A percentile compares a stretch with the other conserved stretches of the same genome.
These are phyloP conservation scores for Porites evermanni DNA, from an alignment of 92 coral and sea anemone genomes.

Conservation along the genomic window DNA sequence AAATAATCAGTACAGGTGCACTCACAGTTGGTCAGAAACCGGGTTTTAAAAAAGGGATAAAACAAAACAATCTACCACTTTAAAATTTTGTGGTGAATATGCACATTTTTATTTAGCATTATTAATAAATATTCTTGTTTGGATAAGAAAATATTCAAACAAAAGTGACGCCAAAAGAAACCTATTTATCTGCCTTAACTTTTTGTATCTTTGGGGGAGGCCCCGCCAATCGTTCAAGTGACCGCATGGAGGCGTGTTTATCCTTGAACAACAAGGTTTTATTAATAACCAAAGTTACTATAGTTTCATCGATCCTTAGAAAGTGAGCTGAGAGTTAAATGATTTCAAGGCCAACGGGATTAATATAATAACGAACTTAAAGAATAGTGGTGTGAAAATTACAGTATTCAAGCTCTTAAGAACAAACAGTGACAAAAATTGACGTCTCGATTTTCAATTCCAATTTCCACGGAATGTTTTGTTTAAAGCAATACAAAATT, in stretches of 20 bases:
- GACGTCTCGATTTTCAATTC: neutral
- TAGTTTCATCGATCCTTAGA: too few relatives aligned
- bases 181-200: neutral
- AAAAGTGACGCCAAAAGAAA: neutral
- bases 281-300: too few relatives aligned
- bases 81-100: neutral
- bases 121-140: slow-evolving; percentile 10
- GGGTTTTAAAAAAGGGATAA: neutral
- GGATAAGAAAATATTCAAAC: slow-evolving; percentile 7
- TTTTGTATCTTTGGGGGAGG: too few relatives aligned
- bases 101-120: slow-evolving; percentile 5
- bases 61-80: neutral
- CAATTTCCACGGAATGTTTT: neutral
- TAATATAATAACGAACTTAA: too few relatives aligned
- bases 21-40: neutral
- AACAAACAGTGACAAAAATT: neutral
- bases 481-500: neutral
- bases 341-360: too few relatives aligned
- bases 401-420: neutral
- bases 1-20: too few relatives aligned
- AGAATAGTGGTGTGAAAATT: neutral
- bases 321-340: too few relatives aligned
- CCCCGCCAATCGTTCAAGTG: neutral
- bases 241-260: neutral
- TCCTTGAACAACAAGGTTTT: neutral